A percentile compares a stretch with the other conserved stretches of the same genome.
Conservation (phyloP, 2,113 vertebrate genomes). For the Gracilinanus agilis region DNA sequence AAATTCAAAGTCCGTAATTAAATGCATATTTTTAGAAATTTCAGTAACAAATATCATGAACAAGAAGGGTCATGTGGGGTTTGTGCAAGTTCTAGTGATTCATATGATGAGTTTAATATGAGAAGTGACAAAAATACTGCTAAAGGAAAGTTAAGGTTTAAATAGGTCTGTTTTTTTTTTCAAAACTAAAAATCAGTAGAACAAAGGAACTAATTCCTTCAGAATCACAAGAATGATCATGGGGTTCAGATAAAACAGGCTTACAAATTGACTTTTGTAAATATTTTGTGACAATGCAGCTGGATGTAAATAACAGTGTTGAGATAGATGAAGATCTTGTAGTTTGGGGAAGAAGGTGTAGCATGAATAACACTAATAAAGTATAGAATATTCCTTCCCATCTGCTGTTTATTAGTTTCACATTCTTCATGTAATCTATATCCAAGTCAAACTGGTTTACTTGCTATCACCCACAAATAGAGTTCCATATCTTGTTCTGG, state of each 20-base stretch:
- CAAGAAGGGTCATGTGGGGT: neutral
- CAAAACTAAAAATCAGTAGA: constrained; percentile 47
- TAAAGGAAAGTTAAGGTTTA: constrained; percentile 22
- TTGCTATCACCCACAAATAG: neutral
- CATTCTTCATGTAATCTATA: neutral
- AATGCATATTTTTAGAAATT: constrained; percentile 34
- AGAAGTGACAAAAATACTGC: neutral
- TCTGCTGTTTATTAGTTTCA: neutral
- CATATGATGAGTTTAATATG: constrained; percentile 23
- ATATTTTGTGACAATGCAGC: neutral
- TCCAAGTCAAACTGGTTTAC: neutral
- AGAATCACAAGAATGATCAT: neutral
- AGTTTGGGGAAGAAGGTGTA: rapidly evolving
- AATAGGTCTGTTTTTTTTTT: constrained; percentile 3
- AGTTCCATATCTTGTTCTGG: neutral
- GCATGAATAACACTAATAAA: neutral
- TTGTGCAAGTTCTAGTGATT: neutral
- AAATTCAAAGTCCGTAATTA: constrained; percentile 29
- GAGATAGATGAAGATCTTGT: neutral
- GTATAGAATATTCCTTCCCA: neutral
- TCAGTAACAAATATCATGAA: constrained; percentile 14
- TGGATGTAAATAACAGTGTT: neutral
- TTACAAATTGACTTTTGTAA: neutral
- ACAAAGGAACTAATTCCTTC: constrained; percentile 34
- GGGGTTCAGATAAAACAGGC: constrained; percentile 26